A percentile compares a stretch with the other conserved stretches of the same genome.
Conservation (phyloP, 2,888 invertebrate genomes). For the Calameuta idolon region DNA sequence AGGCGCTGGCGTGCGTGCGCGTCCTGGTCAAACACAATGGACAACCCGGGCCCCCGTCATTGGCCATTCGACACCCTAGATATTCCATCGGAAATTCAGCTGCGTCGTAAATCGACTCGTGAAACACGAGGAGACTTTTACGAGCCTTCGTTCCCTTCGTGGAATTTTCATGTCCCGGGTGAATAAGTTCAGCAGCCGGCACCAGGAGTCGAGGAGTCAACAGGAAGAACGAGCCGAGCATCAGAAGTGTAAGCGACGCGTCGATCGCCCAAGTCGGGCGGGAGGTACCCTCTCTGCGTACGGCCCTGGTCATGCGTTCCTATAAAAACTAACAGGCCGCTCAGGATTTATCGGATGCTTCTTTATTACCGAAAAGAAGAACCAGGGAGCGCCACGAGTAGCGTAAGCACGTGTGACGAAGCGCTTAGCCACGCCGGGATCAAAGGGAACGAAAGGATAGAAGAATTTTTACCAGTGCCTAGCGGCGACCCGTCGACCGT, state of each 20-base stretch:
- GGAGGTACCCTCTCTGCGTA: background rate
- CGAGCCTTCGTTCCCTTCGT: background rate
- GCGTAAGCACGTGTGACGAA: slow-evolving; percentile 12
- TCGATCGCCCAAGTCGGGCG: background rate
- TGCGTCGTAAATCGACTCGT: slow-evolving; percentile 1
- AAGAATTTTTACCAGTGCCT: background rate
- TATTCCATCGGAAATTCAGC: background rate
- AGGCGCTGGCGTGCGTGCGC: background rate
- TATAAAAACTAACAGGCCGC: background rate
- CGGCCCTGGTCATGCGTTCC: background rate
- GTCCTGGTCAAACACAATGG: background rate
- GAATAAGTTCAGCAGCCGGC: background rate
- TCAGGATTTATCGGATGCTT: background rate
- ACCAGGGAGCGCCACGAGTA: background rate
- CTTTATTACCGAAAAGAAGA: slow-evolving; percentile 1
- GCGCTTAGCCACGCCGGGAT: slow-evolving; percentile 11
- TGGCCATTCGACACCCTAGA: background rate
- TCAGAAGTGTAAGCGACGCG: background rate
- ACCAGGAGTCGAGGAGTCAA: background rate
- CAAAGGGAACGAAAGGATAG: background rate
- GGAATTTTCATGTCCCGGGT: background rate
- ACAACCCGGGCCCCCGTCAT: background rate
- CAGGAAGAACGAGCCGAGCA: background rate
- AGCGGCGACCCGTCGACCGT: background rate
- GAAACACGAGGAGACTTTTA: background rate